Percentiles rank a stretch among this genome's conserved stretches.
phyloP scores from a whole-genome alignment of 2,797 vertebrate genomes.

The Pseudochromis fuscus region DNA sequence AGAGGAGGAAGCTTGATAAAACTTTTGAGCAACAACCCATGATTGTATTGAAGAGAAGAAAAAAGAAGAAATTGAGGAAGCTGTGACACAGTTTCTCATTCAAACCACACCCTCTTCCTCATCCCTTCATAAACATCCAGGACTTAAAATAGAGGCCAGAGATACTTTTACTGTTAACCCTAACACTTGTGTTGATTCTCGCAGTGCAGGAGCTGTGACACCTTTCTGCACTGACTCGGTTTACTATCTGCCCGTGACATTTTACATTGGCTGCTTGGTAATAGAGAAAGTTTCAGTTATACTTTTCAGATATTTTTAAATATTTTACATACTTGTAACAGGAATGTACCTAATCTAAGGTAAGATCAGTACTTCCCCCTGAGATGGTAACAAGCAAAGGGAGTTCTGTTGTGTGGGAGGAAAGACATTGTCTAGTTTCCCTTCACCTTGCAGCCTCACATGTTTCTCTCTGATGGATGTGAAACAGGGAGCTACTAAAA shows the following conservation, averaged over 20 bases:
- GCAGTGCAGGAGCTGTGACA: slow-evolving; percentile 2
- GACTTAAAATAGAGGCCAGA: slow-evolving; percentile 57
- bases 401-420: slow-evolving; percentile 46
- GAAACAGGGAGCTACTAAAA: slow-evolving; percentile 18
- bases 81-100: slow-evolving; percentile 57
- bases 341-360: slow-evolving; percentile 19
- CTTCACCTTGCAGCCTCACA: slow-evolving; percentile 42
- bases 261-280: neutral
- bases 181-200: neutral
- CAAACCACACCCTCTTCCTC: slow-evolving; percentile 55
- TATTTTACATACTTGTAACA: neutral
- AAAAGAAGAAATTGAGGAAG: slow-evolving; percentile 58
- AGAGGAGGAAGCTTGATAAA: slow-evolving; percentile 7
- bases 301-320: neutral
- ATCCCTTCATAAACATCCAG: slow-evolving; percentile 35
- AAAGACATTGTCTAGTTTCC: slow-evolving; percentile 42
- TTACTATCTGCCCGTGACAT: slow-evolving; percentile 1
- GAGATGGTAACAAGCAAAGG: slow-evolving; percentile 31
- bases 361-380: slow-evolving; percentile 41
- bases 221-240: neutral
- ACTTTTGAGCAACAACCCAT: slow-evolving; percentile 25
- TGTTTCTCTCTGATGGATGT: slow-evolving; percentile 49
- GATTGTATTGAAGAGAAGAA: slow-evolving; percentile 17
- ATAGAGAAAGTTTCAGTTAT: neutral
- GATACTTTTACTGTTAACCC: slow-evolving; percentile 22